These are phyloP conservation scores for Philhelius pedissequus DNA, from an alignment of 2,888 invertebrate species.

Conservation along the genomic window DNA sequence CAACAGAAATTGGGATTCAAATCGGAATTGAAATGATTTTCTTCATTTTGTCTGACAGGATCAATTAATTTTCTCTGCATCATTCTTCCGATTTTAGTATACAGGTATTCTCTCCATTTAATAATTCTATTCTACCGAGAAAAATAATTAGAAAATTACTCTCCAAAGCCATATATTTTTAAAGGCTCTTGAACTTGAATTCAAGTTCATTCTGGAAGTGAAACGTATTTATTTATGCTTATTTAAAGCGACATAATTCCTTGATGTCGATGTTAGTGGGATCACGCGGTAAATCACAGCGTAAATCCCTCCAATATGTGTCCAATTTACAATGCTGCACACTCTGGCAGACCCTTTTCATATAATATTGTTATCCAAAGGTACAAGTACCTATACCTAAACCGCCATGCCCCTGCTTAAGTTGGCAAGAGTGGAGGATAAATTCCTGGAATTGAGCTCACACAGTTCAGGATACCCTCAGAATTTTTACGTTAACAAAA, in stretches of 20 bases:
- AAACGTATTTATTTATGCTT: slow-evolving; percentile 46
- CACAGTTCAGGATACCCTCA: slow-evolving; percentile 8
- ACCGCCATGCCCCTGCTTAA: slow-evolving; percentile 15
- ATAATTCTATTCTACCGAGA: slow-evolving; percentile 28
- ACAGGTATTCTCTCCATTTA: neutral
- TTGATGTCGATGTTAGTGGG: neutral
- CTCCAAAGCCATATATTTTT: neutral
- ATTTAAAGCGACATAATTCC: slow-evolving; percentile 52
- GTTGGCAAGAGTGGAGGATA: slow-evolving; percentile 28
- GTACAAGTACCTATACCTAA: neutral
- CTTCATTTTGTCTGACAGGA: too few relatives aligned
- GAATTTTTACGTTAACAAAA: neutral
- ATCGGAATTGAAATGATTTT: too few relatives aligned
- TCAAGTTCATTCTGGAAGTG: slow-evolving; percentile 25
- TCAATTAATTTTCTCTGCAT: too few relatives aligned
- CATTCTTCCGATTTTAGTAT: too few relatives aligned
- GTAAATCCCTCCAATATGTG: slow-evolving; percentile 10
- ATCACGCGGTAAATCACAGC: neutral
- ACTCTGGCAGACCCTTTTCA: slow-evolving; percentile 6
- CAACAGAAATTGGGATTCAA: too few relatives aligned
- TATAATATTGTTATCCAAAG: neutral
- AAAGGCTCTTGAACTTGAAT: slow-evolving; percentile 14
- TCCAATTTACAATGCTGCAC: slow-evolving; percentile 48
- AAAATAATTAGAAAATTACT: slow-evolving; percentile 24
- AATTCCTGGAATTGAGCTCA: slow-evolving; percentile 59